Evolutionary conservation across 53 echinoderm and acorn worm genomes (phyloP), one percentile per base, ranked within the genome.

Genomic region (Mesocentrotus franciscanus): DNA sequence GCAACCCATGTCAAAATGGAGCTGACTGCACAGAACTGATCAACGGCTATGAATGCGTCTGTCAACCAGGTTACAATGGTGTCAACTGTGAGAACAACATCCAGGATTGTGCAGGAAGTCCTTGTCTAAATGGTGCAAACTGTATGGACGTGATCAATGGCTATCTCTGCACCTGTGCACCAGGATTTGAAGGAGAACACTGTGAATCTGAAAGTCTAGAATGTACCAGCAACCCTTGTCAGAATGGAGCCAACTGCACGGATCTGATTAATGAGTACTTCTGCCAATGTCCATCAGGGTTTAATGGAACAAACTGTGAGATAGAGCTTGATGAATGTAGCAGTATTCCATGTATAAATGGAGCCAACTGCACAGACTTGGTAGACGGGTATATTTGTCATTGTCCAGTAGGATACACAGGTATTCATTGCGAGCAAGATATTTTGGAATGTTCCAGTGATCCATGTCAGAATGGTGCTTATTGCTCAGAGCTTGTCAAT

Each of bases 1-100:
- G 96, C 84, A 95, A 93, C 64, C 97, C 95, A 3, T 97, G 97
- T 85, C 96, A 95, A 94, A 95, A 97, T 94, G 96, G 97, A 32
- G 97, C 71, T 9, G 49, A 89, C 60, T 96, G 96, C 71, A 59
- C 78, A 11, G 95, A 96, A 33, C 56, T 66, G 14, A 68, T 95
- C 71, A 60, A 91, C 39, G 90, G 93, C n/a, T 96, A 95, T 71
- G 78, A 34, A 27, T 96, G 96, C 56, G 56, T 78, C 49, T 96
- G 96, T 64, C 16, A 58, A 42, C 58, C 78, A 92, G 96, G 96
- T 4, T 96, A 56, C 85, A 55, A 56, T 15, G 96, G 96, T 7
- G 49, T 68, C 29, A 12, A 94, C 84, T 96, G 96, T 94, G 95
- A 95, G 56, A 64, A 57, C 9, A 33, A 96, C 22, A 91, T 95